Base-by-base conservation (phyloP, 2,113 vertebrate genomes). In the Dromiciops gliroides region DNA sequence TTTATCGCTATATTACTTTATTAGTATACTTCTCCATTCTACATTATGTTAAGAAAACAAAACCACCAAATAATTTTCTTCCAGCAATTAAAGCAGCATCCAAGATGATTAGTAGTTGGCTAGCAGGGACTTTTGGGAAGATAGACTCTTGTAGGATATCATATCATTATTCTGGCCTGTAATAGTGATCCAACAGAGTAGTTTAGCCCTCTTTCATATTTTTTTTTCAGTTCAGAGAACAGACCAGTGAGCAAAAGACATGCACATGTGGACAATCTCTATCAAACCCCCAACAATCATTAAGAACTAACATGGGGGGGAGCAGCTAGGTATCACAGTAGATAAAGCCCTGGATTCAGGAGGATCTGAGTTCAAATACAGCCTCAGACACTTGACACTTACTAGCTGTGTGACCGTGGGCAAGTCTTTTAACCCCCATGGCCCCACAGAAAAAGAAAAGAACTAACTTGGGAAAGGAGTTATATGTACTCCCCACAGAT, bases 201-300 rank as follows among this genome's bases (percentile, higher is more conserved):
- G 4, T 67, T 67, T 19, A 67, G 12, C 14, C 37, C 14, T 37
- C 12, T 67, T 67, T 67, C 14, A n/a, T n/a, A 3, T 67, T n/a
- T 60, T 49, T n/a, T 95, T 51, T 90, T 96, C 31, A 31, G 93
- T 92, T 96, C 25, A 94, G 97, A 93, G 0, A 1, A 67, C 94
- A 67, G 60, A 37, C 31, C 31, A 67, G 31, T 16, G 37, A 67
- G 12, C 37, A 67, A 37, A 67, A 67, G 3, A n/a, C 14, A 67
- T n/a, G 12, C 19, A n/a, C 60, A 67, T 37, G 1, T 60, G 28
- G 28, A 37, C 60, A 37, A 37, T 67, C 31, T 67, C 60, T 67
- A 37, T 31, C 3, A 4, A 3, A 37, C 12, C 60, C 0, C 60
- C 60, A 14, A 67, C 31, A 67, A 67, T 37, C 37, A 67, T 67